phyloP scores from a whole-genome alignment of 2,888 invertebrate genomes.

The Philereme vetulata region DNA sequence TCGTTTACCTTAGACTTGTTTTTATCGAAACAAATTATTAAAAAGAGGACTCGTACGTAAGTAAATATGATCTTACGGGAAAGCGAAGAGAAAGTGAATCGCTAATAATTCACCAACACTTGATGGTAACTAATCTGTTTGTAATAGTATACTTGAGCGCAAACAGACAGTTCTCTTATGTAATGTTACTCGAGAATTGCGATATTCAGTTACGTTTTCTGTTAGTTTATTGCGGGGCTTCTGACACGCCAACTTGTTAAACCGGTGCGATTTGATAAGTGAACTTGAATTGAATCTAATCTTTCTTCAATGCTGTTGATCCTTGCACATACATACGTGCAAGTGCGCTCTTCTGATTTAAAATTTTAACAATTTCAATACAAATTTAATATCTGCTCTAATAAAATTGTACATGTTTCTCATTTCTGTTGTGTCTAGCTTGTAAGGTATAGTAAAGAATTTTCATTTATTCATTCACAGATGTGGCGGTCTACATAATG shows the following conservation, averaged over 20 bases:
- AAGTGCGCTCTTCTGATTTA: too few species aligned
- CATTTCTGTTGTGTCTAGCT: too few species aligned
- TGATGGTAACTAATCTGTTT: constrained; percentile 44
- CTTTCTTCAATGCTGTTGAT: constrained; percentile 10
- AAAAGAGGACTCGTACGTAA: constrained; percentile 14
- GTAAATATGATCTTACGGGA: constrained; percentile 25
- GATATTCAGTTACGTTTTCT: constrained; percentile 41
- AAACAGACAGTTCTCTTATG: constrained; percentile 32
- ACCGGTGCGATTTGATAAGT: constrained; percentile 17
- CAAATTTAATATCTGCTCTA: too few species aligned
- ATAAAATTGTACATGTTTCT: too few species aligned
- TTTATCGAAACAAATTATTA: constrained; percentile 4
- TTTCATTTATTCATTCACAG: too few species aligned
- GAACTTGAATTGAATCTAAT: constrained; percentile 19
- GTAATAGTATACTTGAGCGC: constrained; percentile 38
- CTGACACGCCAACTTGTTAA: constrained; percentile 19
- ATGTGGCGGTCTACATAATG: too few species aligned
- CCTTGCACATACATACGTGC: neutral
- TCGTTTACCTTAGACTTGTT: constrained; percentile 4
- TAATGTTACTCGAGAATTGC: constrained; percentile 35
- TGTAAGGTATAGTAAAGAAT: too few species aligned
- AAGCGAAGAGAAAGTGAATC: constrained; percentile 37
- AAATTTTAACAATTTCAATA: too few species aligned
- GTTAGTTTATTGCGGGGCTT: constrained; percentile 29
- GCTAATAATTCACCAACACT: constrained; percentile 37